Conservation (phyloP, 35 echinoderm and acorn worm species). For the Amphiura filiformis region DNA sequence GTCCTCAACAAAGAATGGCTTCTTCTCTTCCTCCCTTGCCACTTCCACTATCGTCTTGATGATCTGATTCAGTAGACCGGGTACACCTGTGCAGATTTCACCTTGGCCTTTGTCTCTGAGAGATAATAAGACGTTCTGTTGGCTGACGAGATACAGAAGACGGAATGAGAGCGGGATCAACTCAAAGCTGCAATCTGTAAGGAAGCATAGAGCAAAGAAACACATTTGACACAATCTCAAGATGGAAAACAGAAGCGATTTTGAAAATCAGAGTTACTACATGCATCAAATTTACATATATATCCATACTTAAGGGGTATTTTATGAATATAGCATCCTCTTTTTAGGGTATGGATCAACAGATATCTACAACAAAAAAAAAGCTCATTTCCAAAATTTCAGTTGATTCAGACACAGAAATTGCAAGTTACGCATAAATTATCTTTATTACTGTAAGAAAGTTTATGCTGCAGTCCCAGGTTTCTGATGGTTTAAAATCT, state of each 20-base stretch:
- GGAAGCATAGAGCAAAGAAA: neutral
- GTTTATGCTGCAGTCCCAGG: too few relatives aligned
- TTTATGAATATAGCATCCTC: too few relatives aligned
- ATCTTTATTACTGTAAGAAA: too few relatives aligned
- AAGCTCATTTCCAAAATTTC: too few relatives aligned
- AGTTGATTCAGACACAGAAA: too few relatives aligned
- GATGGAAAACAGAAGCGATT: neutral
- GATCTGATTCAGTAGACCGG: neutral
- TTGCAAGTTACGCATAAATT: too few relatives aligned
- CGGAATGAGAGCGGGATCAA: neutral
- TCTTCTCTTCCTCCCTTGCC: slow-evolving; percentile 3
- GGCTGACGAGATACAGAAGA: slow-evolving; percentile 19
- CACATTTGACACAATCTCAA: neutral
- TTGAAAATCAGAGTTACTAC: neutral
- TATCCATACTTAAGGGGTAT: too few relatives aligned
- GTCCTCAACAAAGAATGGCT: neutral
- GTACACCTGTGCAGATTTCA: neutral
- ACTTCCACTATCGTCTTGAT: slow-evolving; percentile 11
- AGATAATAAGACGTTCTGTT: neutral
- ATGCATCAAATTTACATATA: neutral
- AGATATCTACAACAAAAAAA: too few relatives aligned
- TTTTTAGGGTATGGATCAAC: too few relatives aligned
- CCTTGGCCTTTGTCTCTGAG: neutral
- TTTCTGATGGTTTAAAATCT: too few relatives aligned
- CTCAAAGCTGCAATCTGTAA: slow-evolving; percentile 11